Percentiles rank a stretch among this genome's conserved stretches.
Conservation (phyloP, 2,888 invertebrate species). For the Masnerella sp. region DNA sequence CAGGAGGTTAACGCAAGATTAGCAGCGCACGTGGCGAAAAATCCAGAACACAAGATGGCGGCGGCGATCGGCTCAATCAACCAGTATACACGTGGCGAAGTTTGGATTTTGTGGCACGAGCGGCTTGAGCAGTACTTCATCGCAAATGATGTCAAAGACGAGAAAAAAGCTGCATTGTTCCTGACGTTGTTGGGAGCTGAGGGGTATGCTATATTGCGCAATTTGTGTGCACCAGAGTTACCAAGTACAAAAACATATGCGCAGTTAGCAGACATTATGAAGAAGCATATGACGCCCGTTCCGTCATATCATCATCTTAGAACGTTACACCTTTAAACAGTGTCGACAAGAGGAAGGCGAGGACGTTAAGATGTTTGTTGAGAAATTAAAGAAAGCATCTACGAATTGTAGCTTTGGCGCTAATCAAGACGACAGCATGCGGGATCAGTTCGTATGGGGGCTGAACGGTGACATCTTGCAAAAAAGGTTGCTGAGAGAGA, state of each 20-base stretch:
- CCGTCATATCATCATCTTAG: slow-evolving; percentile 41
- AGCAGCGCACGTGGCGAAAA: not conserved
- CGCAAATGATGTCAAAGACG: not conserved
- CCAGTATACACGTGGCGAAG: not conserved
- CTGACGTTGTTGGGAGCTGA: not conserved
- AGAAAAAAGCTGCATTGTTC: not conserved
- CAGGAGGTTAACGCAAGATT: too few species aligned
- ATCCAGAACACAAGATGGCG: not conserved
- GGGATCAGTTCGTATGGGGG: slow-evolving; percentile 30
- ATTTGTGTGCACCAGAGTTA: slow-evolving; percentile 56
- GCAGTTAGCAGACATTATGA: slow-evolving; percentile 50
- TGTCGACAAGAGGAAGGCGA: slow-evolving; percentile 61
- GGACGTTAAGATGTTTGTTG: slow-evolving; percentile 60
- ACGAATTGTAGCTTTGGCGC: slow-evolving; percentile 52
- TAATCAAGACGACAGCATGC: slow-evolving; percentile 12
- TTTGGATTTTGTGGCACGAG: not conserved
- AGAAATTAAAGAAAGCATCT: slow-evolving; percentile 65
- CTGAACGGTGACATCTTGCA: not conserved
- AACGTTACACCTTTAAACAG: slow-evolving; percentile 56
- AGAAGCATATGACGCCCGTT: slow-evolving; percentile 24
- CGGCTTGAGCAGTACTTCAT: not conserved
- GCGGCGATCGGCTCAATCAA: not conserved
- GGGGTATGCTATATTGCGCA: slow-evolving; percentile 36
- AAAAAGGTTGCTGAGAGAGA: slow-evolving; percentile 12
- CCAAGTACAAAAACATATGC: slow-evolving; percentile 49